Base-by-base conservation (phyloP, 2,888 invertebrate genomes). In the Drosophila stalkeri region DNA sequence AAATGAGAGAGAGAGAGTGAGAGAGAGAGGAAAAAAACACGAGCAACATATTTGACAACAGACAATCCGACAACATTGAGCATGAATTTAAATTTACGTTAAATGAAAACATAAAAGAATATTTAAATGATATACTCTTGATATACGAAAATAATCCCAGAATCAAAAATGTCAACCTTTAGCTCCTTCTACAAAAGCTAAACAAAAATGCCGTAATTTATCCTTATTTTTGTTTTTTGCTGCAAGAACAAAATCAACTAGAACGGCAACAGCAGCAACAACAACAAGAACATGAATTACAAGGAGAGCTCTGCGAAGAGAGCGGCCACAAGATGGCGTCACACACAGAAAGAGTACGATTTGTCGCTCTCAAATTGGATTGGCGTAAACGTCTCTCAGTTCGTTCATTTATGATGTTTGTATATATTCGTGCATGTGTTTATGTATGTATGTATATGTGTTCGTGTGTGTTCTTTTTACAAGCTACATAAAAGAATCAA, bases 401-500 rank as follows among this genome's bases (percentile, higher is more conserved):
- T 51, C n/a, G 31, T 60, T 47, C 16, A 54, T 16, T n/a, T 18
- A 18, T 33, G 33, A 18, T 33, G 33, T 51, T 7, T 31, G 55
- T 46, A 16, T 23, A 59, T 54, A 23, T 51, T 47, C 59, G 44
- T 33, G 60, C 43, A 39, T 51, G 41, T 54, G 37, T 27, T 39
- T 2, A 37, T 37, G 37, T 33, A 33, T 33, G 33, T 37, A 37
- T 6, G 27, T 39, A 59, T 37, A 43, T 66, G 57, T 64, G 55
- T 14, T 37, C 11, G 37, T 31, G 56, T 64, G 31, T 70, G 46
- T 66, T 51, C 56, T 39, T 54, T 35, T 44, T 77, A 72, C 64
- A 47, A 61, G 63, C 63, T 80, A 80, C 57, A 44, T 49, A 47
- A 35, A 46, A 18, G 16, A 47, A 18, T 49, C 46, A 23, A 63